Conservation (phyloP, 2,113 vertebrate species). For the Lepus timidus region DNA sequence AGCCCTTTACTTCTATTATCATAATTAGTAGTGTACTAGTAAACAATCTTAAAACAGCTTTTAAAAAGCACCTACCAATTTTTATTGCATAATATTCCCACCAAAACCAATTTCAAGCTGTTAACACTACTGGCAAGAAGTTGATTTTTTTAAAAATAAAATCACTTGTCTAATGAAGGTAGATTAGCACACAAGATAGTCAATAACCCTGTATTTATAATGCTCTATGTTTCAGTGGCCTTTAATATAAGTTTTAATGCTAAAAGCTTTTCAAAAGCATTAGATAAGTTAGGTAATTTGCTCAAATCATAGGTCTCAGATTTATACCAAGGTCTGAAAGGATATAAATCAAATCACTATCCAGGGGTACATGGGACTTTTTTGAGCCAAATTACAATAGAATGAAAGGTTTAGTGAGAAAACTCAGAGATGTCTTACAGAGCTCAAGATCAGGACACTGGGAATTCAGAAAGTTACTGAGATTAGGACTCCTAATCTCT, state of each 20-base stretch:
- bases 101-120: not conserved
- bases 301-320: not conserved
- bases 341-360: not conserved
- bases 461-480: not conserved
- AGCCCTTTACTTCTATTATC: not conserved
- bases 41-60: not conserved
- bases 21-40: not conserved
- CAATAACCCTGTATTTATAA: not conserved
- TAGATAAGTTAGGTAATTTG: slow-evolving; percentile 1
- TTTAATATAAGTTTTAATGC: not conserved
- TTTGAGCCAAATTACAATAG: not conserved
- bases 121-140: not conserved
- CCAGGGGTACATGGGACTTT: not conserved
- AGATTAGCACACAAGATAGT: not conserved
- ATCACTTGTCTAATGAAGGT: not conserved
- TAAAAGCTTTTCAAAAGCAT: not conserved
- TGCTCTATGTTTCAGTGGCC: not conserved
- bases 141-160: not conserved
- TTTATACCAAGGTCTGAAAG: not conserved
- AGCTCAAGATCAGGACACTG: not conserved
- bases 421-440: not conserved
- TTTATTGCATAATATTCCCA: not conserved
- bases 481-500: not conserved
- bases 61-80: not conserved
- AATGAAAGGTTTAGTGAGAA: not conserved